Percentiles rank a stretch among this genome's conserved stretches.
phyloP scores from a whole-genome alignment of 2,113 vertebrate genomes.

The Cromileptes altivelis region DNA sequence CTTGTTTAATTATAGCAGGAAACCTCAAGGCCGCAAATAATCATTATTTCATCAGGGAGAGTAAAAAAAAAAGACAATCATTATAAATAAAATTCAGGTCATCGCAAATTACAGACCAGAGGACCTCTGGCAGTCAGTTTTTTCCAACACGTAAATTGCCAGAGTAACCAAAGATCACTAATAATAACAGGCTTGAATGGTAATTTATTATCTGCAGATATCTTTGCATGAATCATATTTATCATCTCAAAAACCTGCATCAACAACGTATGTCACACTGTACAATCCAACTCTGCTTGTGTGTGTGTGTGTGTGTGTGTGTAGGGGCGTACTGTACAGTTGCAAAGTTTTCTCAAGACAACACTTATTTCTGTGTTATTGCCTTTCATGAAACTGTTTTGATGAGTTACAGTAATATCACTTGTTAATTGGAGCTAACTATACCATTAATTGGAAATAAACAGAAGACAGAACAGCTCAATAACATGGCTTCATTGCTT shows the following conservation, averaged over 20 bases:
- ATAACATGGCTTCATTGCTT: background rate
- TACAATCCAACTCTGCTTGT: background rate
- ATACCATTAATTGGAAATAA: constrained; percentile 8
- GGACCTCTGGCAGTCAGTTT: constrained; percentile 15
- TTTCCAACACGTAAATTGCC: constrained; percentile 20
- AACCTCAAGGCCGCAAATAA: constrained; percentile 45
- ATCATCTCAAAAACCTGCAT: background rate
- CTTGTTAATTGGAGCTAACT: background rate
- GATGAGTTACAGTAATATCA: background rate
- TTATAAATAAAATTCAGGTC: constrained; percentile 47
- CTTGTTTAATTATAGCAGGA: constrained; percentile 43
- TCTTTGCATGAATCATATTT: background rate
- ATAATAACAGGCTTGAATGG: background rate
- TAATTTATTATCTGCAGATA: background rate
- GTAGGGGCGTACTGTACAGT: too few relatives aligned
- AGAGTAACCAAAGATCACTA: constrained; percentile 2
- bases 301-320: background rate
- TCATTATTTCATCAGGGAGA: constrained; percentile 38
- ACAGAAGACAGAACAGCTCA: constrained; percentile 6
- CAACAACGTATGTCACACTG: background rate
- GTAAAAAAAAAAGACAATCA: constrained; percentile 13
- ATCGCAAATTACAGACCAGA: constrained; percentile 30
- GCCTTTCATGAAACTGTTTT: constrained; percentile 1
- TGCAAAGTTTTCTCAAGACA: background rate
- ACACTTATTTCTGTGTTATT: background rate